Evolutionary conservation across 1,140 invertebrate genomes (phyloP).

Genomic region (Oryzaephilus surinamensis): DNA sequence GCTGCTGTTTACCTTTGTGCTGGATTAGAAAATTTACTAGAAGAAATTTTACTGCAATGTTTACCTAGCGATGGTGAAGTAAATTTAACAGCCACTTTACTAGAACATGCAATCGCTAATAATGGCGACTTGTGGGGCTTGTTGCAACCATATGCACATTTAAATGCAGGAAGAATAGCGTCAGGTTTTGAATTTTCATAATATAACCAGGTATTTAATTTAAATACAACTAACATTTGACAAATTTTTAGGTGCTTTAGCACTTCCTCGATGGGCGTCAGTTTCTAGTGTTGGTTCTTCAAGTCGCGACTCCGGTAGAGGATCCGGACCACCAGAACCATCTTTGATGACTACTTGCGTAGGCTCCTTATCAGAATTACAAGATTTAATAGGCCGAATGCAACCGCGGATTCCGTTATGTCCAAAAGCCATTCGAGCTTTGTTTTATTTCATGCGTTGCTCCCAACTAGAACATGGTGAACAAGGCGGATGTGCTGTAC

Average conservation of each 20-base stretch:
- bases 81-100: constrained; percentile 59
- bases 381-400: constrained; percentile 57
- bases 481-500: constrained; percentile 24
- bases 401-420: constrained; percentile 48
- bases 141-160: constrained; percentile 78
- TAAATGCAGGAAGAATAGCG: constrained; percentile 76
- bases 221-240: too few species aligned
- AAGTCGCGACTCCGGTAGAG: constrained; percentile 33
- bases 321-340: constrained; percentile 45
- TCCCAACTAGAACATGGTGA: constrained; percentile 57
- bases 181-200: too few species aligned
- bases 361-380: constrained; percentile 64
- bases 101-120: constrained; percentile 76
- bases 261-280: constrained; percentile 76
- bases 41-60: constrained; percentile 72
- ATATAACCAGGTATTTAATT: too few species aligned
- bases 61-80: constrained; percentile 53
- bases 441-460: constrained; percentile 87
- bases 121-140: constrained; percentile 82
- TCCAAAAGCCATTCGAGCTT: constrained; percentile 57
- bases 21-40: constrained; percentile 77
- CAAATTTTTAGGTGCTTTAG: constrained; percentile 71
- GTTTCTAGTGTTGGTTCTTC: constrained; percentile 58
- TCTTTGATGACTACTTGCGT: constrained; percentile 79
- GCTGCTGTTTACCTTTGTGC: constrained; percentile 82